Base-by-base conservation (phyloP, 2,113 vertebrate species). In the Lophura nycthemera region DNA sequence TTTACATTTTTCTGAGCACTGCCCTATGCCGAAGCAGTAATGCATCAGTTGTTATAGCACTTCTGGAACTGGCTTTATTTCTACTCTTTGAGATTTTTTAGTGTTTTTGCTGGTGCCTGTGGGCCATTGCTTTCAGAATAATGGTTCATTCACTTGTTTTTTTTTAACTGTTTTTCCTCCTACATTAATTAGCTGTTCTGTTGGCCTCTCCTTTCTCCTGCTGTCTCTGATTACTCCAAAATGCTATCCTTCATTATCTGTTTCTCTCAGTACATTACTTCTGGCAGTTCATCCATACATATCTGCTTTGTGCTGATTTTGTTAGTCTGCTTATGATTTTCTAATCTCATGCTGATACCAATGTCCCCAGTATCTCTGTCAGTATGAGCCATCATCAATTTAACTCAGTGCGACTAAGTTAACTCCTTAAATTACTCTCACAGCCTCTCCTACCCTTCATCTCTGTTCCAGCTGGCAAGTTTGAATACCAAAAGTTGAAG, bases 111-210 rank as follows among this genome's bases (percentile, higher is more conserved):
- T 80, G 54, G 5, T 88, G 48, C 17, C 72, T 22, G 50, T 2
- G 11, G 50, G 24, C 21, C 30, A 45, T 74, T 81, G 11, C 45
- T 86, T 83, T 93, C 50, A 74, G 30, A 30, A 24, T 67, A 86
- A 86, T 66, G 30, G n/a, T 66, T 36, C 34, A 22, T 74, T 83
- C 65, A 75, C 27, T 92, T 88, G 73, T n/a, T 59, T 95, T 95
- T 63, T n/a, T 81, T 65, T 74, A 88, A 66, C n/a, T 86, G 11
- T 43, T 78, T 22, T 75, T 82, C 34, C n/a, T n/a, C 16, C 17
- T 57, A 11, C 36, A 24, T 40, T 63, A 40, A 59, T 50, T 57
- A 72, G 10, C 54, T 83, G 20, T 90, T 88, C 88, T 78, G 45
- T 67, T 71, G 42, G 21, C 20, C 22, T 60, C 15, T 40, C 12